These are phyloP conservation scores for Promerops cafer DNA, from an alignment of 2,113 vertebrate species.

Conservation along the genomic window DNA sequence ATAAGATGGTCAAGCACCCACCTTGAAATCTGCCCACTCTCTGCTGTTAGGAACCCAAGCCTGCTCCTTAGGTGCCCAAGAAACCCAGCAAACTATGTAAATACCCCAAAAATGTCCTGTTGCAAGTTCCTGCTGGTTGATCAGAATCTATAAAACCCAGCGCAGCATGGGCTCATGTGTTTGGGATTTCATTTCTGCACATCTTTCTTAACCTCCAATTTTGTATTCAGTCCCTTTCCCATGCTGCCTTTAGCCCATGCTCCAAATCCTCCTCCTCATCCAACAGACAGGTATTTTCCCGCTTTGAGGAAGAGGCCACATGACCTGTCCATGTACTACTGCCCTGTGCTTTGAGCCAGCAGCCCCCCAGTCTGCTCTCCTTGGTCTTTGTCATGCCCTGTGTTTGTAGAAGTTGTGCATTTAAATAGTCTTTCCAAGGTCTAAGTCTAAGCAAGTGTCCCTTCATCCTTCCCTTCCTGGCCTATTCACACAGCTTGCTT, in stretches of 20 bases:
- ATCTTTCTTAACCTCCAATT: background rate
- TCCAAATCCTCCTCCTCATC: background rate
- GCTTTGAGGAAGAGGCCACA: background rate
- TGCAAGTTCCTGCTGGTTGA: background rate
- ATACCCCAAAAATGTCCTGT: background rate
- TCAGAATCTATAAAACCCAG: background rate
- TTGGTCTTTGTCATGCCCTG: background rate
- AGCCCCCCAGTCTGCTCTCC: background rate
- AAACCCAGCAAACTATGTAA: background rate
- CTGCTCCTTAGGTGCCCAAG: background rate
- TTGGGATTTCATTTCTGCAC: background rate
- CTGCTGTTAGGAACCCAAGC: background rate
- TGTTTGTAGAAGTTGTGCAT: background rate
- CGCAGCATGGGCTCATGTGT: fast-evolving
- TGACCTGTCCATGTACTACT: background rate
- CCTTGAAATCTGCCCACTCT: background rate
- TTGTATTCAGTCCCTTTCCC: background rate
- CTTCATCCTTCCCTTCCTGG: background rate
- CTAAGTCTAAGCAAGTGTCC: background rate
- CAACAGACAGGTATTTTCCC: background rate
- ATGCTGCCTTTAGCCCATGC: background rate
- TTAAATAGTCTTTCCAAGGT: background rate
- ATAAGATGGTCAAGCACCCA: background rate
- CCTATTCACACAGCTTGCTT: background rate
- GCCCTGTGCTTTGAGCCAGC: background rate